Percentiles rank a stretch among this genome's conserved stretches.
Evolutionary conservation across 1,140 invertebrate genomes (phyloP).

Genomic region (Pseudomyrmex cubaensis): DNA sequence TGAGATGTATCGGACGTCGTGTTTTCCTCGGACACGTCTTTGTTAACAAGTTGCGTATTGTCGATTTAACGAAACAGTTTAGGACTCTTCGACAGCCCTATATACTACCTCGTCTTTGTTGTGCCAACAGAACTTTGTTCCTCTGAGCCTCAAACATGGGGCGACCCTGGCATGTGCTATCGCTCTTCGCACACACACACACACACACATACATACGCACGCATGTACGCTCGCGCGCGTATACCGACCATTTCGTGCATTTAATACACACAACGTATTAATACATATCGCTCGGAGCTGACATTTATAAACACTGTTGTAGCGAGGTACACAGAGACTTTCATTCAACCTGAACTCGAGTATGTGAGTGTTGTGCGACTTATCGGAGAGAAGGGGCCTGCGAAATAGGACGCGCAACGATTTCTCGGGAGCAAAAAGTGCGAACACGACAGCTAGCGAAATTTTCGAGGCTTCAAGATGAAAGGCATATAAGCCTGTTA

Average conservation of each 20-base stretch:
- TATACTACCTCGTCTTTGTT: conserved; percentile 56
- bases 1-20: background rate
- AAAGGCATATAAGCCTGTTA: background rate
- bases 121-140: conserved; percentile 52
- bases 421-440: conserved; percentile 46
- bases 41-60: conserved; percentile 47
- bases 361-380: conserved; percentile 52
- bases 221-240: background rate
- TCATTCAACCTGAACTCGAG: conserved; percentile 67
- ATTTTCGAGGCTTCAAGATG: conserved; percentile 6
- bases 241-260: too few species aligned
- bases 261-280: conserved; percentile 50
- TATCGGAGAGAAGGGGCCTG: conserved; percentile 63
- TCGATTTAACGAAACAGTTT: conserved; percentile 70
- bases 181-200: background rate
- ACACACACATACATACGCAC: background rate
- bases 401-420: conserved; percentile 55
- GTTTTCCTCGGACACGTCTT: conserved; percentile 20
- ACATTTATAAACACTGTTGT: conserved; percentile 71
- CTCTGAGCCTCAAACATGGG: background rate
- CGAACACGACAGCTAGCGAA: conserved; percentile 7
- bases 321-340: conserved; percentile 60
- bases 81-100: conserved; percentile 52
- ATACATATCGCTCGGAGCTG: conserved; percentile 68
- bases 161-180: conserved; percentile 25